Conservation (phyloP, 2,113 vertebrate species). For the Corythornis cristatus region DNA sequence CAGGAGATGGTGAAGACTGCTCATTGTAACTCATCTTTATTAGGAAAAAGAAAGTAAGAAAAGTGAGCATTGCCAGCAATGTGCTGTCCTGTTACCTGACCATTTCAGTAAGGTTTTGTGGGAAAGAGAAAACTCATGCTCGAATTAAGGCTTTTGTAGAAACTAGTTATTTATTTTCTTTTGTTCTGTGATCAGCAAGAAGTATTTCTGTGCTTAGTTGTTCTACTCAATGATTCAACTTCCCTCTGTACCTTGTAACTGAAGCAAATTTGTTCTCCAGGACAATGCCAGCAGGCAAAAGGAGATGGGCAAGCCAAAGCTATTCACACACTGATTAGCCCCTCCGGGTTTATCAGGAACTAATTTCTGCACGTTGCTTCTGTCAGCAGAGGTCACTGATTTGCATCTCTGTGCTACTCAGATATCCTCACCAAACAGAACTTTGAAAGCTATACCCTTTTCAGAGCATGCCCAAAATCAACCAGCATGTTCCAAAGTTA, state of each 20-base stretch:
- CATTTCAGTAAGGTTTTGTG: not conserved
- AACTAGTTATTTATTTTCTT: not conserved
- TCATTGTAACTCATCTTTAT: conserved; percentile 35
- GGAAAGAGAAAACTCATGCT: not conserved
- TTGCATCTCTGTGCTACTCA: not conserved
- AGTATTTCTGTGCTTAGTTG: not conserved
- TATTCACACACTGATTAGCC: not conserved
- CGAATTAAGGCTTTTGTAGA: not conserved
- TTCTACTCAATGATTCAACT: not conserved
- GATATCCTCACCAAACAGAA: not conserved
- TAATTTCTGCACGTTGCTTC: not conserved
- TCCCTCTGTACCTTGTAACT: not conserved
- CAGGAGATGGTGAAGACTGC: not conserved
- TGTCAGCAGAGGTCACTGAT: not conserved
- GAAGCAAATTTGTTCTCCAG: not conserved
- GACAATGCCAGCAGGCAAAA: not conserved
- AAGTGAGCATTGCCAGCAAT: not conserved
- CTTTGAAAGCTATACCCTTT: not conserved
- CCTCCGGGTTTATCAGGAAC: not conserved
- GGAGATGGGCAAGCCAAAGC: not conserved
- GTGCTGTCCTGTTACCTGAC: not conserved
- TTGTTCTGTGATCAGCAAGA: not conserved
- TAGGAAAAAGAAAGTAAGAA: not conserved
- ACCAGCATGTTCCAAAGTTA: not conserved
- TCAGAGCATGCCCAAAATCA: not conserved